Base-by-base conservation (phyloP, 2,888 invertebrate species). In the Brachynemurus nebulosus region DNA sequence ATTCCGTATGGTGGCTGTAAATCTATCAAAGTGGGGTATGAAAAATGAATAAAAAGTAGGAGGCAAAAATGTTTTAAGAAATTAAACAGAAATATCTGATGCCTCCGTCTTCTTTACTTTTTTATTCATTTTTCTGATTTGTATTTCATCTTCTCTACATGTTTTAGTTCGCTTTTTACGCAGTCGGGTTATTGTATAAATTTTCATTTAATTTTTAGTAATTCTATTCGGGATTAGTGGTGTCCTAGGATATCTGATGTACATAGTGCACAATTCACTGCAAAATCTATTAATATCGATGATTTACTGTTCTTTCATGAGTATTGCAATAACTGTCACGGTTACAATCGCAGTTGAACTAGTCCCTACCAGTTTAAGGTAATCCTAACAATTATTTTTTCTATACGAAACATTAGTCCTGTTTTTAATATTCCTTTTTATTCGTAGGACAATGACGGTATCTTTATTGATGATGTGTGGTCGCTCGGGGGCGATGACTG, bases 381-480 rank as follows among this genome's bases (percentile, higher is more conserved):
- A 47, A 45, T n/a, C 11, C 14, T 39, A 17, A 9, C n/a, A 33
- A 27, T 9, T 20, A 34, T 41, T 17, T 16, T 35, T 30, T 36
- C n/a, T 30, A 23, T 23, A 8, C 18, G 18, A 6, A 38, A 20
- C n/a, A 33, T 3, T 33, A 11, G 2, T 8, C 8, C n/a, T 19
- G 12, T 4, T 45, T 48, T 41, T 20, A 12, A 23, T 44, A 39
- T 46, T 47, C 46, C 63, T n/a, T n/a, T n/a, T n/a, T n/a, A n/a
- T n/a, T n/a, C n/a, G n/a, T n/a, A 82, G 83, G 58, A 81, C 83
- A 2, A 77, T 82, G 74, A 76, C 81, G 0, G 71, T 85, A 52
- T 74, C 82, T 0, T 66, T 76, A 4, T 74, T 77, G 25, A 71
- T 84, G 68, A 81, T 83, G 79, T 67, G 68, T 40, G 84, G 82